These are phyloP conservation scores for Trematomus bernacchii DNA, from an alignment of 2,797 vertebrate species.

Conservation along the genomic window DNA sequence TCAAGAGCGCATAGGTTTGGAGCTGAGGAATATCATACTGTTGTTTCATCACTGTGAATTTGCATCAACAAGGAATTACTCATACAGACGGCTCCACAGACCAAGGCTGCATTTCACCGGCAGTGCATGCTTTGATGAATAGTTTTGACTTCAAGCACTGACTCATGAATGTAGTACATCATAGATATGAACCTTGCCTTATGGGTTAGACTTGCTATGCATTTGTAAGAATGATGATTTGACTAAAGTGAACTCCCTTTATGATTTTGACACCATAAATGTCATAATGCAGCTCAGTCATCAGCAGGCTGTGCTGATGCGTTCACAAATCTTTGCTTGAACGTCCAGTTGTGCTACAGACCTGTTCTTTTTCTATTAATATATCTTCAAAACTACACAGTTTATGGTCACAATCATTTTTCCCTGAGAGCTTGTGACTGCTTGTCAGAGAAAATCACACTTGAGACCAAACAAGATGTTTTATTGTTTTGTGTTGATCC, in stretches of 20 bases:
- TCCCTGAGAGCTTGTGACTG: constrained; percentile 44
- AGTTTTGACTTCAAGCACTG: constrained; percentile 33
- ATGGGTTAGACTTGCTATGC: constrained; percentile 7
- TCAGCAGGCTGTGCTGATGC: constrained; percentile 30
- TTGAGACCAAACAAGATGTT: constrained; percentile 34
- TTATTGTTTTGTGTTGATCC: constrained; percentile 34
- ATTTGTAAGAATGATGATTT: constrained; percentile 28
- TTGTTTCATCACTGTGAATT: constrained; percentile 24
- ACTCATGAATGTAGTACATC: constrained; percentile 23
- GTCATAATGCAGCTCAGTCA: constrained; percentile 11
- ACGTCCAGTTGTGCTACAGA: constrained; percentile 22
- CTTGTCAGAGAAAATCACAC: constrained; percentile 46
- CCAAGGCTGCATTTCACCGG: constrained; percentile 9
- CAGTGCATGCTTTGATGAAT: constrained; percentile 14
- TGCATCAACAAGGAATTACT: constrained; percentile 13
- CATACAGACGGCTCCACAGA: constrained; percentile 7
- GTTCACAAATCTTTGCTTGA: constrained; percentile 18
- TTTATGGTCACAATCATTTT: constrained; percentile 53
- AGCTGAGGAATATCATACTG: constrained; percentile 14
- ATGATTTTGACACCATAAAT: constrained; percentile 29
- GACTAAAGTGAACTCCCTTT: constrained; percentile 27
- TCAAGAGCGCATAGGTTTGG: background rate
- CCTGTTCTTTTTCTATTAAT: constrained; percentile 45
- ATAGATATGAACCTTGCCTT: constrained; percentile 25
- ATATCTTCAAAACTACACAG: constrained; percentile 47